Evolutionary conservation across 92 coral and sea anemone species (phyloP).

Genomic region (Micromussa lordhowensis): DNA sequence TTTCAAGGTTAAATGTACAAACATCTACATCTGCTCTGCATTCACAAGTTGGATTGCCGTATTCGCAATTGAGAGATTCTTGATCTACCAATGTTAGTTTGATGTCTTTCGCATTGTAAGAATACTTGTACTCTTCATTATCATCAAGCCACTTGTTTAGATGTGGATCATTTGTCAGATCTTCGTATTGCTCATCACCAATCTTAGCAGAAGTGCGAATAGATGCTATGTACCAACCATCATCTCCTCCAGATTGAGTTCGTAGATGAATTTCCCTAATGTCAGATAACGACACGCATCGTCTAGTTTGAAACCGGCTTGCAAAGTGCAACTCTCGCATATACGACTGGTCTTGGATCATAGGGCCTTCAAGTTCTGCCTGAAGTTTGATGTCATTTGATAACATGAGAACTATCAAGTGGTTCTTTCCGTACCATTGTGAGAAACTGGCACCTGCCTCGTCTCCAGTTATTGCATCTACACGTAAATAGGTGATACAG

Average conservation of each 20-base stretch:
- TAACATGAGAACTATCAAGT: constrained; percentile 7
- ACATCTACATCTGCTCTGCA: constrained; percentile 3
- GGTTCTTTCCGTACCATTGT: neutral
- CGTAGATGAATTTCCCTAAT: constrained; percentile 1
- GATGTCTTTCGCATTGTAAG: constrained; percentile 30
- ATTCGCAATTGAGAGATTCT: constrained; percentile 17
- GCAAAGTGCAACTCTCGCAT: constrained; percentile 30
- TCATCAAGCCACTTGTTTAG: constrained; percentile 31
- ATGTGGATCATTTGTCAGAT: constrained; percentile 26
- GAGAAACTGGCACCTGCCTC: constrained; percentile 6
- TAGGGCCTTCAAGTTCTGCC: constrained; percentile 36
- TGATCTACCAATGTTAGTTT: constrained; percentile 11
- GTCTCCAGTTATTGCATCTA: constrained; percentile 28
- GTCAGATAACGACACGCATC: constrained; percentile 16
- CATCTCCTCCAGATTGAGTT: constrained; percentile 12
- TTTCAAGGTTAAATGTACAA: constrained; percentile 16
- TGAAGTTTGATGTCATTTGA: neutral
- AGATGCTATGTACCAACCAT: constrained; percentile 35
- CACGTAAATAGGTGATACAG: constrained; percentile 23
- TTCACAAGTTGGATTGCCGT: constrained; percentile 25
- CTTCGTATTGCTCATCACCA: constrained; percentile 12
- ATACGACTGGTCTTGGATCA: neutral
- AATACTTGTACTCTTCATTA: neutral
- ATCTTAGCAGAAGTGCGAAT: constrained; percentile 33
- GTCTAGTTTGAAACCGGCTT: constrained; percentile 20